These are phyloP conservation scores for Halcyon chelicuti DNA, from an alignment of 2,797 vertebrate genomes.

Conservation along the genomic window DNA sequence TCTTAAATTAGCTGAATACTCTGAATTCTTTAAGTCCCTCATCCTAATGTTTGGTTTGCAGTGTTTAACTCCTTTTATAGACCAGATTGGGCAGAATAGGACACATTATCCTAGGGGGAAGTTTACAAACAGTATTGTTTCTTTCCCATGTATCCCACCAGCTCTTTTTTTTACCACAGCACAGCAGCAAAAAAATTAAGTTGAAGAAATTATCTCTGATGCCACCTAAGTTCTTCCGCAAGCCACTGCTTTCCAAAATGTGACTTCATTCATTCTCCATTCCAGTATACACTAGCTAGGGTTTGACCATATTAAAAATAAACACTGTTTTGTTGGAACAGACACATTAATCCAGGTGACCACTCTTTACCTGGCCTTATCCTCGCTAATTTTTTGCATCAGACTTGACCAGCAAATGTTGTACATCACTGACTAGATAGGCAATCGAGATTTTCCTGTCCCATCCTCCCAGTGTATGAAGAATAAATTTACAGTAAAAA, in stretches of 20 bases:
- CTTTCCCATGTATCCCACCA: background rate
- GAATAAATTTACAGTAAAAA: background rate
- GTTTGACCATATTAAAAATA: background rate
- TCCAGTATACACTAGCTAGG: background rate
- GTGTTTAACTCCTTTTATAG: background rate
- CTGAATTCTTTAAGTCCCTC: background rate
- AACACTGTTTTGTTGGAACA: background rate
- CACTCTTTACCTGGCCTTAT: background rate
- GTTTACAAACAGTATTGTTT: background rate
- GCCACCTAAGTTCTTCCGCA: background rate
- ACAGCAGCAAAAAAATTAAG: background rate
- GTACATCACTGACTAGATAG: background rate
- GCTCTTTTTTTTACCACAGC: background rate
- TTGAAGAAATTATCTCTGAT: background rate
- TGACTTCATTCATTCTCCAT: background rate
- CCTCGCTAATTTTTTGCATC: background rate
- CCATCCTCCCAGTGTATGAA: background rate
- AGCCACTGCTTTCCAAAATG: background rate
- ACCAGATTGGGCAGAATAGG: background rate
- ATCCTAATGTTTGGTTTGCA: background rate
- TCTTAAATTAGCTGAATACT: background rate
- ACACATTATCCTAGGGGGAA: background rate
- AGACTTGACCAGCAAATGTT: background rate
- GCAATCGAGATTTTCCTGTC: background rate
- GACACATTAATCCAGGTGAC: background rate